phyloP scores from a whole-genome alignment of 2,888 invertebrate genomes.

The Diarsia rubi region DNA sequence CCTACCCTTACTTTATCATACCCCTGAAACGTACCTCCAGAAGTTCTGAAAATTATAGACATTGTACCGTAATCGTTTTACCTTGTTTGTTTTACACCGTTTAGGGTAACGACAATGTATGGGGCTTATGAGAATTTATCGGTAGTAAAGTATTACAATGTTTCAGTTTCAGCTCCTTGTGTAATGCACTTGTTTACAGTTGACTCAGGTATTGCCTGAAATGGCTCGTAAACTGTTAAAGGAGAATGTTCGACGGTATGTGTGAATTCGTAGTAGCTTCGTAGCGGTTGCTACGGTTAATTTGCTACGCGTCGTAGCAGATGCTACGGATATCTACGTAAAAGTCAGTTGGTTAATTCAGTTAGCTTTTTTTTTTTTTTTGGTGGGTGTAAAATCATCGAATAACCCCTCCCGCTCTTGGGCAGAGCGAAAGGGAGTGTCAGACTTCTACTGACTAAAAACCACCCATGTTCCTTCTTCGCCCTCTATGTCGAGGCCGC shows the following conservation, averaged over 20 bases:
- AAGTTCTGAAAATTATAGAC: conserved; percentile 50
- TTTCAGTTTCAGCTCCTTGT: conserved; percentile 23
- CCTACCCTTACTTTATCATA: conserved; percentile 61
- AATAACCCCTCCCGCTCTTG: too few relatives aligned
- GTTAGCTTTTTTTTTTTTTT: too few relatives aligned
- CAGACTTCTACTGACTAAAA: too few relatives aligned
- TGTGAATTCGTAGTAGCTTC: conserved; percentile 27
- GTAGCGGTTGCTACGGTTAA: conserved; percentile 35
- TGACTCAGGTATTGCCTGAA: conserved; percentile 31
- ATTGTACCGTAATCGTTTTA: conserved; percentile 50
- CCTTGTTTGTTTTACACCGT: conserved; percentile 31
- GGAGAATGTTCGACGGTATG: conserved; percentile 13
- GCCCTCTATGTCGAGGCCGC: too few relatives aligned
- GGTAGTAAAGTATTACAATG: conserved; percentile 34
- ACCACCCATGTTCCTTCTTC: too few relatives aligned
- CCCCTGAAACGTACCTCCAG: conserved; percentile 42
- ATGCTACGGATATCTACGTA: conserved; percentile 23
- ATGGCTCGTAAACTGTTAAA: conserved; percentile 33
- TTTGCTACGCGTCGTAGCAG: conserved; percentile 37
- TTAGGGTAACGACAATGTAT: conserved; percentile 26
- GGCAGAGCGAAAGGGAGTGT: too few relatives aligned
- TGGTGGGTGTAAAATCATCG: too few relatives aligned
- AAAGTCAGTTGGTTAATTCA: background rate
- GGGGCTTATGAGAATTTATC: conserved; percentile 43
- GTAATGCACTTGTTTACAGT: conserved; percentile 29